A percentile compares a stretch with the other conserved stretches of the same genome.
These are phyloP conservation scores for Brachionus asplanchnoidis DNA, from an alignment of 1,140 invertebrate species.

Conservation along the genomic window DNA sequence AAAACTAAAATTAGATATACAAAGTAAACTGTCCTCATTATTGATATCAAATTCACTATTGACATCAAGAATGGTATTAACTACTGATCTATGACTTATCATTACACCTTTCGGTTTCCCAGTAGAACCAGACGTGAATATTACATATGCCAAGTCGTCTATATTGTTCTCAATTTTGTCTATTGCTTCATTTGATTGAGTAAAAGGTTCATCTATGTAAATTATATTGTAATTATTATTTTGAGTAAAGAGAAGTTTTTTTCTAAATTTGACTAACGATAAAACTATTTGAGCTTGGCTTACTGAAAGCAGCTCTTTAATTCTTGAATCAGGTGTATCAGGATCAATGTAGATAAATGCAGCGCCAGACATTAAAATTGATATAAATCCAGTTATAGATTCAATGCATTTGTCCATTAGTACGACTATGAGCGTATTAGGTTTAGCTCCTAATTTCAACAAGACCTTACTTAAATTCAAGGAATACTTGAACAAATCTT, in stretches of 20 bases:
- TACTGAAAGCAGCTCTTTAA: neutral
- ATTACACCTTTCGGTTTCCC: constrained; percentile 76
- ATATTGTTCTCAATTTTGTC: neutral
- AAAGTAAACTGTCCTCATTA: neutral
- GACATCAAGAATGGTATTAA: neutral
- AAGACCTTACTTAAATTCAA: neutral
- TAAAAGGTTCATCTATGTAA: neutral
- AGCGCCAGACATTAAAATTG: neutral
- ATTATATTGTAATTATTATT: neutral
- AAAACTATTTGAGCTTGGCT: neutral
- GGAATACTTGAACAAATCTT: neutral
- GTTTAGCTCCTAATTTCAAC: neutral
- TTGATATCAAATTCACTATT: neutral
- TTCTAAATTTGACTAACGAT: neutral
- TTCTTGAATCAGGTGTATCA: neutral
- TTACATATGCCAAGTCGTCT: constrained; percentile 52
- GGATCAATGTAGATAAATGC: neutral
- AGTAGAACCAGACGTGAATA: constrained; percentile 86
- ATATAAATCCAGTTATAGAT: neutral
- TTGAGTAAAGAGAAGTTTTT: neutral
- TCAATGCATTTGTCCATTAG: neutral
- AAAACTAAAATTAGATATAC: neutral
- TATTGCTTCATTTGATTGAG: neutral
- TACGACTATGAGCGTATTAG: neutral
- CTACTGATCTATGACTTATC: constrained; percentile 70